A percentile compares a stretch with the other conserved stretches of the same genome.
phyloP scores from a whole-genome alignment of 1,140 invertebrate genomes.

The Orussus abietinus region DNA sequence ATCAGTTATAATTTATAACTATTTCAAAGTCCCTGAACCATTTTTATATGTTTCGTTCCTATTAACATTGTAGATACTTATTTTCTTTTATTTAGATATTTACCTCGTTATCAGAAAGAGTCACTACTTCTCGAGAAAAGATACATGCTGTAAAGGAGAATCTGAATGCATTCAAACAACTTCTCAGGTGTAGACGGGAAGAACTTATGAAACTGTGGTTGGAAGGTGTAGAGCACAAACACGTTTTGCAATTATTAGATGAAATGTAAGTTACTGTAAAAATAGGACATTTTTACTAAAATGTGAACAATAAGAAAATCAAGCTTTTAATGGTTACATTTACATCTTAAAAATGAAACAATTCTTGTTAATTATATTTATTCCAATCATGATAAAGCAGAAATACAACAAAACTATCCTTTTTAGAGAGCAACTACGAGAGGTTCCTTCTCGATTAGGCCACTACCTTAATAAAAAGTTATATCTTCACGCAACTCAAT shows the following conservation, averaged over 20 bases:
- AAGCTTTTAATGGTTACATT: too few relatives aligned
- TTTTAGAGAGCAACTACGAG: slow-evolving; percentile 71
- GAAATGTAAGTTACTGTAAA: slow-evolving; percentile 77
- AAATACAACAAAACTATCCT: too few relatives aligned
- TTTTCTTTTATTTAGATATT: slow-evolving; percentile 62
- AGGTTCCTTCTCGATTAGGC: slow-evolving; percentile 73
- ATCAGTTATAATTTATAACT: not conserved
- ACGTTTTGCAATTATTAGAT: slow-evolving; percentile 80
- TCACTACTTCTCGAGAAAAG: slow-evolving; percentile 76
- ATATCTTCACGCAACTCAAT: slow-evolving; percentile 82
- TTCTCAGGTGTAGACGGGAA: slow-evolving; percentile 86
- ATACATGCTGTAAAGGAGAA: slow-evolving; percentile 84
- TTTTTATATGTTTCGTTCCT: too few relatives aligned
- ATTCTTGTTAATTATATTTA: too few relatives aligned
- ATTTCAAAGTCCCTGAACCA: too few relatives aligned
- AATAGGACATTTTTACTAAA: too few relatives aligned
- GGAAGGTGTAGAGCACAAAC: slow-evolving; percentile 89
- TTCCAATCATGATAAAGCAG: too few relatives aligned
- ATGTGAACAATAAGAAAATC: too few relatives aligned
- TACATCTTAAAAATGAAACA: too few relatives aligned
- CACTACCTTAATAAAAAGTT: slow-evolving; percentile 70
- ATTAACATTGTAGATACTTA: slow-evolving; percentile 4
- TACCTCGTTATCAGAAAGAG: slow-evolving; percentile 70
- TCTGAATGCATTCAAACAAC: slow-evolving; percentile 82
- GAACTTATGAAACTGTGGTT: slow-evolving; percentile 90